phyloP scores from a whole-genome alignment of 2,888 invertebrate species.

The Dynastes grantii region DNA sequence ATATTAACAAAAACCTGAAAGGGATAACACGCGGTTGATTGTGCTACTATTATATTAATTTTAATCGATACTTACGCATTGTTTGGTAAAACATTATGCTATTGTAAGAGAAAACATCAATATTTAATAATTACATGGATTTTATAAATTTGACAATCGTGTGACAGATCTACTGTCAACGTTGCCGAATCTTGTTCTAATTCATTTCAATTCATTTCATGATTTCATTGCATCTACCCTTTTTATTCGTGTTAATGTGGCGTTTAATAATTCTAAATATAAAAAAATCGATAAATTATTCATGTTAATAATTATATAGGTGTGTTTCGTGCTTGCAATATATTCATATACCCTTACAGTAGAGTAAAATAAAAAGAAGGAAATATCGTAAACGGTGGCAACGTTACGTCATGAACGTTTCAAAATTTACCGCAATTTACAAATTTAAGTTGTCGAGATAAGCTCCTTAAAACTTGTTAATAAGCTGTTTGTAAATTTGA shows the following conservation, averaged over 20 bases:
- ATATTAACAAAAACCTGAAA: constrained; percentile 6
- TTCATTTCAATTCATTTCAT: no score
- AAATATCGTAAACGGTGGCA: neutral
- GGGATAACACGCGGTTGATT: neutral
- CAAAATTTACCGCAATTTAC: neutral
- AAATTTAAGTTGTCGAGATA: no score
- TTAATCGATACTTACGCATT: constrained; percentile 23
- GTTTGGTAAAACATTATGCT: constrained; percentile 2
- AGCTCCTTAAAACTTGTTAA: no score
- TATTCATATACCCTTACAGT: neutral
- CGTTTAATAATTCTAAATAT: constrained; percentile 12
- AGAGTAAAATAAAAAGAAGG: neutral
- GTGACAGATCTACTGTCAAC: neutral
- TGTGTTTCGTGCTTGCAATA: neutral
- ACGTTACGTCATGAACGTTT: neutral
- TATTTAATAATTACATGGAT: constrained; percentile 25
- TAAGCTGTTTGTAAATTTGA: no score
- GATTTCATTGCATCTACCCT: neutral
- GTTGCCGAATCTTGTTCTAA: constrained; percentile 23
- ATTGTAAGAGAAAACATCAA: constrained; percentile 27
- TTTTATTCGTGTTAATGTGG: neutral
- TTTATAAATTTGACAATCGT: constrained; percentile 26
- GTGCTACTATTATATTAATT: neutral
- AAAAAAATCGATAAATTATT: constrained; percentile 8
- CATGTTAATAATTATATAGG: neutral